phyloP scores from a whole-genome alignment of 2,113 vertebrate genomes.

The Pituophis catenifer region DNA sequence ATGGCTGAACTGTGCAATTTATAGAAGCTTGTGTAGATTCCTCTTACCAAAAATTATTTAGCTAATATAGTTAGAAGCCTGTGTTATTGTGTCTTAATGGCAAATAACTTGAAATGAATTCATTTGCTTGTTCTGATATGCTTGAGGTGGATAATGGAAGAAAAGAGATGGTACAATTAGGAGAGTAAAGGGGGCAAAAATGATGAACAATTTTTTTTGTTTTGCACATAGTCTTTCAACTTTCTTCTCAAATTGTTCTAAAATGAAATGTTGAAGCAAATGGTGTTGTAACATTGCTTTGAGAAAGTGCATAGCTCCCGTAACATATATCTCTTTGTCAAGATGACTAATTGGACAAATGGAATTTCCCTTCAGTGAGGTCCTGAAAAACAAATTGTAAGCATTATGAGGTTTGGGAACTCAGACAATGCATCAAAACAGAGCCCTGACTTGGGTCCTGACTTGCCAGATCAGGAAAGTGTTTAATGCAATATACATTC shows the following conservation, averaged over 20 bases:
- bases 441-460: not conserved
- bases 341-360: not conserved
- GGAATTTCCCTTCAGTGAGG: not conserved
- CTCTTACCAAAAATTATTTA: not conserved
- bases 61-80: not conserved
- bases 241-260: slow-evolving; percentile 58
- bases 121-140: not conserved
- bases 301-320: not conserved
- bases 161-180: slow-evolving; percentile 76
- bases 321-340: not conserved
- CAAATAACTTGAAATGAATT: not conserved
- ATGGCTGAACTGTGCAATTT: not conserved
- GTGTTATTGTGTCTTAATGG: not conserved
- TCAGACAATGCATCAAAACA: not conserved
- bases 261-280: not conserved
- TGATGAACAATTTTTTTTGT: slow-evolving; percentile 68
- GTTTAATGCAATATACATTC: not conserved
- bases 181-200: slow-evolving; percentile 82
- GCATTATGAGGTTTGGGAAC: not conserved
- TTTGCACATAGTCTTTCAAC: slow-evolving; percentile 73
- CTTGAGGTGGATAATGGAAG: not conserved
- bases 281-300: not conserved
- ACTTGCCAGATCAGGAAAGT: not conserved
- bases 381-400: not conserved
- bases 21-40: not conserved